Evolutionary conservation across 2,797 vertebrate species (phyloP).

Genomic region (Sebastiscus albofasciatus): DNA sequence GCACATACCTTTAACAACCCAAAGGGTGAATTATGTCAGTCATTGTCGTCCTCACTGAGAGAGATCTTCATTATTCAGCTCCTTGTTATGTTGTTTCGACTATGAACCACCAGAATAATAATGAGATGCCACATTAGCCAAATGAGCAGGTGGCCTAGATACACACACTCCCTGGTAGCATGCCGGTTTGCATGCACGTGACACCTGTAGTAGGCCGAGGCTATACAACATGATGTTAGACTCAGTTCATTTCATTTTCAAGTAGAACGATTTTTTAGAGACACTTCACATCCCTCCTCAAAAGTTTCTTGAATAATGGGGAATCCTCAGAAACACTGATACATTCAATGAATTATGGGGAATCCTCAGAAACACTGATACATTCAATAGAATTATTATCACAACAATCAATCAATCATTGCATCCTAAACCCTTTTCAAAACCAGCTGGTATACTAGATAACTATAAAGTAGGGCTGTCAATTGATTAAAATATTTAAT

Average conservation of each 20-base stretch:
- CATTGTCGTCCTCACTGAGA: neutral
- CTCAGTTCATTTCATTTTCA: neutral
- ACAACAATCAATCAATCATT: neutral
- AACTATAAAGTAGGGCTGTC: neutral
- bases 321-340: neutral
- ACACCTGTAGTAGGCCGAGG: neutral
- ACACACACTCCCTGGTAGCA: neutral
- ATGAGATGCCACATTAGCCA: constrained; percentile 24
- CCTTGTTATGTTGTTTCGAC: neutral
- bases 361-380: neutral
- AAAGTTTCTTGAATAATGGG: neutral
- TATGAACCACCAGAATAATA: neutral
- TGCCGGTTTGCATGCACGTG: constrained; percentile 25
- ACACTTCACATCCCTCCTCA: neutral
- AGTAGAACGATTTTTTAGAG: neutral
- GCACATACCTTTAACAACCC: neutral
- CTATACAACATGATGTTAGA: neutral
- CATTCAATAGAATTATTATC: neutral
- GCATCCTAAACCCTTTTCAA: neutral
- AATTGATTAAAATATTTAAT: neutral
- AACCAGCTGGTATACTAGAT: neutral
- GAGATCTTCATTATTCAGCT: neutral
- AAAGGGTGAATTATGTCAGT: neutral
- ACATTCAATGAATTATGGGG: neutral
- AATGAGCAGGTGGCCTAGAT: constrained; percentile 46